These are phyloP conservation scores for Mormyrops boulengeri DNA, from an alignment of 2,797 vertebrate species.

Conservation along the genomic window DNA sequence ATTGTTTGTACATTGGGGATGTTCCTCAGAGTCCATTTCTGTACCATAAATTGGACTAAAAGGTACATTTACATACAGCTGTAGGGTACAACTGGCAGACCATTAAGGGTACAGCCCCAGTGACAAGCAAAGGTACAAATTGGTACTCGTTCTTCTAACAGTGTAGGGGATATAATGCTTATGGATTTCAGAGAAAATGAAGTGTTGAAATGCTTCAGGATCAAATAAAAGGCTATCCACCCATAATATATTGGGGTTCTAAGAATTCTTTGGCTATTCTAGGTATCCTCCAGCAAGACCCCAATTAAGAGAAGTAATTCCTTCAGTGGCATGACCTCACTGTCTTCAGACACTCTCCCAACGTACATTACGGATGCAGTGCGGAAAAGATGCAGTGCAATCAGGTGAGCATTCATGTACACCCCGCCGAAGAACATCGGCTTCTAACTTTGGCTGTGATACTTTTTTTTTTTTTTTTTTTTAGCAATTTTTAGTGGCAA, in stretches of 20 bases:
- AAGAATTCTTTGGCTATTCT: not conserved
- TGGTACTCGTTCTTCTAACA: not conserved
- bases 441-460: not conserved
- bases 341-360: conserved; percentile 83
- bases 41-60: not conserved
- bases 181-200: not conserved
- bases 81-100: not conserved
- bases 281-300: conserved; percentile 53
- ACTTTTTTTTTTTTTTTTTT: no score
- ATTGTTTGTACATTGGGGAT: not conserved
- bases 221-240: not conserved
- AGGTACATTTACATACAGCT: not conserved
- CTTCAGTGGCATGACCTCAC: conserved; percentile 67
- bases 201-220: not conserved
- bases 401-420: conserved; percentile 64
- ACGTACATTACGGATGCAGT: conserved; percentile 80
- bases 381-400: conserved; percentile 72
- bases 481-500: not conserved
- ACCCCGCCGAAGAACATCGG: not conserved
- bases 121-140: not conserved
- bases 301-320: conserved; percentile 65
- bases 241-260: not conserved
- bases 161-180: not conserved
- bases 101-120: not conserved
- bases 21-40: not conserved